Evolutionary conservation across 1,140 invertebrate genomes (phyloP), one percentile per base, ranked within the genome.

Genomic region (Drosophila elegans): DNA sequence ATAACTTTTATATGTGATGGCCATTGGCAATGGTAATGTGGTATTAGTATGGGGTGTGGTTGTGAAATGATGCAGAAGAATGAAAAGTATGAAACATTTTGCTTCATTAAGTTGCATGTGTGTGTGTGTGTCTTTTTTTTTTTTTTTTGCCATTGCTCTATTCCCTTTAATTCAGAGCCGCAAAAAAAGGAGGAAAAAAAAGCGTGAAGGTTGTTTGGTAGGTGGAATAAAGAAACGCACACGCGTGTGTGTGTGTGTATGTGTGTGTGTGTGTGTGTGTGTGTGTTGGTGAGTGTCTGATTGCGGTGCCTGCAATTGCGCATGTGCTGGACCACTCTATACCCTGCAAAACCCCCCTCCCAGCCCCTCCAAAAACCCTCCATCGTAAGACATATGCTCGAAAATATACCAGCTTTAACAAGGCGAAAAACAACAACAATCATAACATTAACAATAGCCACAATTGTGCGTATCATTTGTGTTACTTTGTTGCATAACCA

Each of bases 71-170:
- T 49, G 71, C 69, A 62, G 69, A 55, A 74, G 68, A 74, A 73
- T 73, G 68, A 73, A 74, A 74, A 74, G 68, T 74, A 74, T 74
- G 52, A 73, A 74, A 72, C 72, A 73, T 74, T 72, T 73, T 74
- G 72, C 60, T 74, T 76, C 61, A 76, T 74, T 74, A 76, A 74
- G 54, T 61, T 66, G 41, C 45, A 29, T 73, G 69, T 60, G 42
- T 57, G 45, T 56, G 52, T 60, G 69, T 69, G 42, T 51, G 45
- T 56, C 44, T 59, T 10, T 36, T 32, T 16, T 39, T 11, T 10
- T 36, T 21, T 12, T 38, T 7, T 21, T 60, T 46, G 9, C 45
- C 7, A 21, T 60, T 46, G 9, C 44, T 57, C 29, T 63, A 44
- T 42, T 63, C 52, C 54, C 59, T 61, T 61, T 56, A 61, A 61